These are phyloP conservation scores for Ochlodes sylvanus DNA, from an alignment of 2,888 invertebrate genomes.

Conservation along the genomic window DNA sequence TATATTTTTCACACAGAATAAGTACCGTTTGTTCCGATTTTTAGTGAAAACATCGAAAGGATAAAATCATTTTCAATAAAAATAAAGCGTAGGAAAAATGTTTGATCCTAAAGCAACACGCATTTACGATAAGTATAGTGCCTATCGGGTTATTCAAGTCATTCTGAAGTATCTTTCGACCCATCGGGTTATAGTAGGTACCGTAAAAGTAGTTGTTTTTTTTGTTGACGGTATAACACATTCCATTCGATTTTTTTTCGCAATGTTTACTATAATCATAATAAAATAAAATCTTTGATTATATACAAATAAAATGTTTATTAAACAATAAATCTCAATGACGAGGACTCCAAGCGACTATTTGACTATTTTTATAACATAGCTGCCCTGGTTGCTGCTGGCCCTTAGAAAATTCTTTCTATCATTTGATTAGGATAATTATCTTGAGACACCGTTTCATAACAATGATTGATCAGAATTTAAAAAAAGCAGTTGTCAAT, in stretches of 20 bases:
- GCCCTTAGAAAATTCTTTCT: too few species aligned
- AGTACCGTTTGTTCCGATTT: neutral
- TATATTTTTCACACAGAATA: neutral
- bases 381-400: too few species aligned
- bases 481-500: too few species aligned
- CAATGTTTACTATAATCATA: neutral
- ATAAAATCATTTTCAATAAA: neutral
- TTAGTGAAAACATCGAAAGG: neutral
- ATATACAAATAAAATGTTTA: too few species aligned
- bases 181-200: neutral
- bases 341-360: neutral
- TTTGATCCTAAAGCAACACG: conserved; percentile 7
- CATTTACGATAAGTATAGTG: neutral
- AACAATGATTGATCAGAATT: too few species aligned
- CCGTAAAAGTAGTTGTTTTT: neutral
- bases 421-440: too few species aligned
- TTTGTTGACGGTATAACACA: neutral
- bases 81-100: neutral
- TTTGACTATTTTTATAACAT: too few species aligned
- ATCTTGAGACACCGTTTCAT: too few species aligned
- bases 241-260: neutral
- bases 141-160: conserved; percentile 6
- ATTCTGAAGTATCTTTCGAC: neutral
- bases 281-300: too few species aligned
- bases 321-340: neutral